phyloP scores from a whole-genome alignment of 53 echinoderm and acorn worm species.

The Holothuria scabra region DNA sequence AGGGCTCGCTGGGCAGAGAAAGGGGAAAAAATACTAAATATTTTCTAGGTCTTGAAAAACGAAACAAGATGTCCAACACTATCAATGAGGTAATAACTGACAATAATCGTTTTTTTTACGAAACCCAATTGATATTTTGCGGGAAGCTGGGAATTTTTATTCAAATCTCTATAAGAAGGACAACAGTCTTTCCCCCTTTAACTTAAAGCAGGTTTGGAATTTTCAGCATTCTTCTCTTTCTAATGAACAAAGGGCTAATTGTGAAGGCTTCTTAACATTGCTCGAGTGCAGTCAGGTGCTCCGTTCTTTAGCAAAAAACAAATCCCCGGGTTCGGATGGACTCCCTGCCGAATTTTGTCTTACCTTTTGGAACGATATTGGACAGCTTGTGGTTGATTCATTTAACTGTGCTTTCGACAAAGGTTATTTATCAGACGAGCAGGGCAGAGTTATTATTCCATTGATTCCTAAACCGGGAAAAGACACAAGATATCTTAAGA shows the following conservation, averaged over 20 bases:
- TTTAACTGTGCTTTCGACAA: background rate
- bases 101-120: background rate
- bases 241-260: no score
- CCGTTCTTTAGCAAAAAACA: background rate
- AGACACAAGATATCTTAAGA: background rate
- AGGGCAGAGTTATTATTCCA: background rate
- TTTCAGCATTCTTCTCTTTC: background rate
- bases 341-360: background rate
- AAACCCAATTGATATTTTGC: background rate
- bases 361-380: background rate
- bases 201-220: background rate
- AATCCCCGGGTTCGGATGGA: background rate
- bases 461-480: background rate
- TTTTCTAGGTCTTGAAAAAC: background rate
- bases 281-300: constrained; percentile 17
- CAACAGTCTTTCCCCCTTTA: no score
- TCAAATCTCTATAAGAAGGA: background rate
- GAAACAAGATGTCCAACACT: background rate
- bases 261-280: no score
- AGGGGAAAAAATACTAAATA: constrained; percentile 9
- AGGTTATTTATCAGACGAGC: background rate
- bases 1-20: background rate
- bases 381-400: background rate
- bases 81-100: background rate
- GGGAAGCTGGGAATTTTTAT: background rate